Conservation (phyloP, 2,797 vertebrate genomes). For the Pangasius larnaudii region DNA sequence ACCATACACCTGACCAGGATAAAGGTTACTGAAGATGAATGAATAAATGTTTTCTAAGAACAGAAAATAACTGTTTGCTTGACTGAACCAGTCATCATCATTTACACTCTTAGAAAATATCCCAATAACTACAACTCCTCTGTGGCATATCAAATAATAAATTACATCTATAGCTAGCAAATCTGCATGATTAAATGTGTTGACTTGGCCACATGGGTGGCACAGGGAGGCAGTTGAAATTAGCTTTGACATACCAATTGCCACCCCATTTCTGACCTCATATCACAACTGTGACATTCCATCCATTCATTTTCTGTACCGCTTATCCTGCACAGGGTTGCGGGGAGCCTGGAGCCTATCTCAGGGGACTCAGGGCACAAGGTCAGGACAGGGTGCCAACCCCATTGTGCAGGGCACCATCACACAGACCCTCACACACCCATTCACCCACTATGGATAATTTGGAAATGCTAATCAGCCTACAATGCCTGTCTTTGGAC, state of each 20-base stretch:
- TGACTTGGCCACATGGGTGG: neutral
- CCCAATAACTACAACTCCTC: neutral
- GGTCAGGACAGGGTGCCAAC: too few relatives aligned
- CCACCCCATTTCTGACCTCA: neutral
- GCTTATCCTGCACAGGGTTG: too few relatives aligned
- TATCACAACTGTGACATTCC: neutral
- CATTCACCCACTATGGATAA: too few relatives aligned
- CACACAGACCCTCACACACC: too few relatives aligned
- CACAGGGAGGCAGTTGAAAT: neutral
- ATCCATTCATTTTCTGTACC: too few relatives aligned
- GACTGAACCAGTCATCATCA: neutral
- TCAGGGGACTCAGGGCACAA: too few relatives aligned
- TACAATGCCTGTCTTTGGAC: too few relatives aligned
- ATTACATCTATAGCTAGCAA: neutral
- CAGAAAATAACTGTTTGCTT: neutral
- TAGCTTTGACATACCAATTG: neutral
- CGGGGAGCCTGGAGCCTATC: too few relatives aligned
- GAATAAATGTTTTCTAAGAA: neutral
- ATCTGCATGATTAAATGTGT: neutral
- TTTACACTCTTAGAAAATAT: neutral
- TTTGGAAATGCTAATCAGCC: too few relatives aligned
- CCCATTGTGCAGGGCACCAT: too few relatives aligned
- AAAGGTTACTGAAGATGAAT: neutral
- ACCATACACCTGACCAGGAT: neutral
- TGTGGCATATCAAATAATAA: neutral